Evolutionary conservation across 2,113 vertebrate genomes (phyloP).

Genomic region (Serinus canaria): DNA sequence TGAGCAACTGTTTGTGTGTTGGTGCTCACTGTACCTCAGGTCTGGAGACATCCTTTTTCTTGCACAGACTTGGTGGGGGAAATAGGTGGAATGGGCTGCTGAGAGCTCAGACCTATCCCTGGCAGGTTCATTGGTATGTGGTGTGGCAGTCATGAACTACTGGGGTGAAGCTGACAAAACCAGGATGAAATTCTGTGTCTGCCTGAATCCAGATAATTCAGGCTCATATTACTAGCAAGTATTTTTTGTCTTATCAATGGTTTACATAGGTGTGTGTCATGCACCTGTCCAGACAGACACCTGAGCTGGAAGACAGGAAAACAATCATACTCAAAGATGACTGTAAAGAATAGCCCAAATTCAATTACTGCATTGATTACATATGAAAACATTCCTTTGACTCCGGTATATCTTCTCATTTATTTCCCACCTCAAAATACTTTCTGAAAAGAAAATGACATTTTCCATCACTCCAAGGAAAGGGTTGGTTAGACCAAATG

Average conservation of each 20-base stretch:
- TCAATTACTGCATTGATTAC: background rate
- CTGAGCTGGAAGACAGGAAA: background rate
- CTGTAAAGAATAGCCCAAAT: background rate
- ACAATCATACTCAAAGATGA: background rate
- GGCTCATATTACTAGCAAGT: background rate
- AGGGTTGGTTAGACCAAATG: background rate
- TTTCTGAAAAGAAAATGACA: background rate
- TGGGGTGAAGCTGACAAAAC: background rate
- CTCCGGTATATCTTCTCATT: background rate
- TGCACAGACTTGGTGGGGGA: rapidly evolving
- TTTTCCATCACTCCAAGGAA: background rate
- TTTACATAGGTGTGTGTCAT: background rate
- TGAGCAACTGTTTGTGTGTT: background rate
- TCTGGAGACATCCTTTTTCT: background rate
- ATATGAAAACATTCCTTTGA: background rate
- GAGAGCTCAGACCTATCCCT: background rate
- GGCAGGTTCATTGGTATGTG: background rate
- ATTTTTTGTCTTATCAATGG: background rate
- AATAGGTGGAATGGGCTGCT: background rate
- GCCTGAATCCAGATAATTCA: background rate
- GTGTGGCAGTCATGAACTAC: background rate
- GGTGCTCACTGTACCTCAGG: background rate
- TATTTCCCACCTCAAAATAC: background rate
- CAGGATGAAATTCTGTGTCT: background rate
- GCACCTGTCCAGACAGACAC: background rate